These are phyloP conservation scores for Portevinia maculata DNA, from an alignment of 2,888 invertebrate species.

Conservation along the genomic window DNA sequence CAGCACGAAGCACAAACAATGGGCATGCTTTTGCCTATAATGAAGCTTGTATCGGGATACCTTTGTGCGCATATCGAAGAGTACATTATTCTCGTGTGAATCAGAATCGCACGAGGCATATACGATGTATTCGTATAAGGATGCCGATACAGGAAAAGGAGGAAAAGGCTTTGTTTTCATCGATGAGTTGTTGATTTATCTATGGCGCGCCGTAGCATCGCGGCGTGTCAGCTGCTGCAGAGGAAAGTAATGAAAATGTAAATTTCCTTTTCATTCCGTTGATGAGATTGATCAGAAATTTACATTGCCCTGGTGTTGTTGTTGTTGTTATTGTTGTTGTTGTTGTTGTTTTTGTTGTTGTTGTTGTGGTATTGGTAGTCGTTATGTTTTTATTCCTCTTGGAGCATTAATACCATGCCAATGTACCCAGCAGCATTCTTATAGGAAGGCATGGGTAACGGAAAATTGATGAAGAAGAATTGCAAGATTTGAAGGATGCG, in stretches of 20 bases:
- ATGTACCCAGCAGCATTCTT: slow-evolving; percentile 1
- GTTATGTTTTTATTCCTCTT: no score
- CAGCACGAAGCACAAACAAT: slow-evolving; percentile 10
- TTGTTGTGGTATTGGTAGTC: no score
- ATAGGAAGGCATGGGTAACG: slow-evolving; percentile 12
- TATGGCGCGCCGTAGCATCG: not conserved
- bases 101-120: slow-evolving; percentile 23
- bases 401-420: slow-evolving; percentile 24
- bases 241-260: slow-evolving; percentile 38
- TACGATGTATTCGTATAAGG: not conserved
- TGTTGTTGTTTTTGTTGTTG: no score
- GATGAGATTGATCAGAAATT: slow-evolving; percentile 12
- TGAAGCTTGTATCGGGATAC: slow-evolving; percentile 28
- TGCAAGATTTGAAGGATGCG: slow-evolving; percentile 16
- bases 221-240: no score
- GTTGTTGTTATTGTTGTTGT: no score
- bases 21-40: slow-evolving; percentile 7
- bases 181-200: not conserved
- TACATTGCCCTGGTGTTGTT: not conserved
- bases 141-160: not conserved
- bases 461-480: slow-evolving; percentile 13
- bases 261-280: slow-evolving; percentile 28
- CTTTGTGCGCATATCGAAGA: slow-evolving; percentile 7
- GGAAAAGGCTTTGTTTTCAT: slow-evolving; percentile 17
- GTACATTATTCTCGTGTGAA: slow-evolving; percentile 32